Conservation (phyloP, 37 sponge, comb jelly and placozoan genomes). For the Haliclona indistincta region DNA sequence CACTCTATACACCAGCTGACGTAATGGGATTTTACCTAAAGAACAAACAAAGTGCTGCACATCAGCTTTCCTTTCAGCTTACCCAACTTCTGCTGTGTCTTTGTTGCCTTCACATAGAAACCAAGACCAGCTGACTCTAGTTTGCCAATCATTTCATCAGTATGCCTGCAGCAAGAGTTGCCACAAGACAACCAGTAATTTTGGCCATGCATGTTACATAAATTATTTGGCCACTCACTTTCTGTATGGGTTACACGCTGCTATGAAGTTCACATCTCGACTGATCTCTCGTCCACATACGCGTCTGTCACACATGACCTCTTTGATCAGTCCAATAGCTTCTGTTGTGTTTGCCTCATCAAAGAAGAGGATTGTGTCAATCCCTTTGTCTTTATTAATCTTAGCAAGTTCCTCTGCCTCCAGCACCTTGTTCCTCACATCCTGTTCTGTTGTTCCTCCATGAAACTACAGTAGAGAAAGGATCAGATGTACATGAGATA, state of each 20-base stretch:
- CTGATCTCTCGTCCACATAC: slow-evolving; percentile 58
- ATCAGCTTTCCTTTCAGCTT: not conserved
- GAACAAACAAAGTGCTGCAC: not conserved
- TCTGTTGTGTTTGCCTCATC: slow-evolving; percentile 96
- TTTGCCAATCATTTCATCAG: slow-evolving; percentile 68
- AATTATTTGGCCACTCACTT: slow-evolving; percentile 19
- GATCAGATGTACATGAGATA: too few species aligned
- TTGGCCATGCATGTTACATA: not conserved
- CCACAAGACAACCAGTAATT: not conserved
- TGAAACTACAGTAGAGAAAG: too few species aligned
- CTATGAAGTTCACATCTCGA: slow-evolving; percentile 80
- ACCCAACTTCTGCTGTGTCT: slow-evolving; percentile 61
- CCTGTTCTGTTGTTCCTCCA: slow-evolving; percentile 75
- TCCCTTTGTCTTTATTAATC: slow-evolving; percentile 1
- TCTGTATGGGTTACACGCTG: slow-evolving; percentile 92
- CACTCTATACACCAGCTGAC: slow-evolving; percentile 95
- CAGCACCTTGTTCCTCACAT: slow-evolving; percentile 42
- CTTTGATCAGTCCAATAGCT: slow-evolving; percentile 90
- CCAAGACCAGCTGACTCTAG: slow-evolving; percentile 82
- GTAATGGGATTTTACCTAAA: slow-evolving; percentile 82
- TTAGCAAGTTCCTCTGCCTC: slow-evolving; percentile 65
- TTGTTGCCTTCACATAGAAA: slow-evolving; percentile 45
- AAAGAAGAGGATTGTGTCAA: slow-evolving; percentile 90
- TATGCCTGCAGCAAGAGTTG: slow-evolving; percentile 28
- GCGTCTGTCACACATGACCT: slow-evolving; percentile 91